These are phyloP conservation scores for Protonibea diacanthus DNA, from an alignment of 2,797 vertebrate species.

Conservation along the genomic window DNA sequence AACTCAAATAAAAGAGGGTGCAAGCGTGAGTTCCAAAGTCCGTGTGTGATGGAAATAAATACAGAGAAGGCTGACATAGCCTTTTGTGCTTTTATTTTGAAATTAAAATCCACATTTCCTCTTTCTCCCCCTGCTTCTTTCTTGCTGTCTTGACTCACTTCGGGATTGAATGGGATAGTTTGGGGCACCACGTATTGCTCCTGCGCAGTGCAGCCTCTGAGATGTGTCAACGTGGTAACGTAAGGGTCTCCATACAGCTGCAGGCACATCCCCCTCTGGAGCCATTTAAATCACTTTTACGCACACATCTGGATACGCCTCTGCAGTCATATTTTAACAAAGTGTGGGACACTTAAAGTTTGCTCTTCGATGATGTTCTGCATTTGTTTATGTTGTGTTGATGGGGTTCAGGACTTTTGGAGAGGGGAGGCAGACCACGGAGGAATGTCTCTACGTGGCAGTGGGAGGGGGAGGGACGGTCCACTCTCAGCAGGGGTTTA, in stretches of 20 bases:
- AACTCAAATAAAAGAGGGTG: fast-evolving
- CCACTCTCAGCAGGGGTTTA: constrained; percentile 48
- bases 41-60: fast-evolving
- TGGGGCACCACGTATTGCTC: constrained; percentile 80
- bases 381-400: not conserved
- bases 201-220: constrained; percentile 74
- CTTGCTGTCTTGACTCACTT: constrained; percentile 25
- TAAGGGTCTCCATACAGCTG: constrained; percentile 55
- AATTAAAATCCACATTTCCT: not conserved
- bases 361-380: not conserved
- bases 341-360: not conserved
- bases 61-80: fast-evolving
- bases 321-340: not conserved
- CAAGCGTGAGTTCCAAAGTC: fast-evolving
- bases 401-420: not conserved
- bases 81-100: constrained; percentile 49
- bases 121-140: not conserved
- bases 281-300: not conserved
- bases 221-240: constrained; percentile 87
- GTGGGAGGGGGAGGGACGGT: constrained; percentile 61
- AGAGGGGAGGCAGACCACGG: not conserved
- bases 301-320: constrained; percentile 5
- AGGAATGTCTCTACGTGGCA: constrained; percentile 84
- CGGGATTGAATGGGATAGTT: constrained; percentile 55
- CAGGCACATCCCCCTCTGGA: constrained; percentile 13